Conservation (phyloP, 1,140 invertebrate species). For the Zeugodacus cucurbitae region DNA sequence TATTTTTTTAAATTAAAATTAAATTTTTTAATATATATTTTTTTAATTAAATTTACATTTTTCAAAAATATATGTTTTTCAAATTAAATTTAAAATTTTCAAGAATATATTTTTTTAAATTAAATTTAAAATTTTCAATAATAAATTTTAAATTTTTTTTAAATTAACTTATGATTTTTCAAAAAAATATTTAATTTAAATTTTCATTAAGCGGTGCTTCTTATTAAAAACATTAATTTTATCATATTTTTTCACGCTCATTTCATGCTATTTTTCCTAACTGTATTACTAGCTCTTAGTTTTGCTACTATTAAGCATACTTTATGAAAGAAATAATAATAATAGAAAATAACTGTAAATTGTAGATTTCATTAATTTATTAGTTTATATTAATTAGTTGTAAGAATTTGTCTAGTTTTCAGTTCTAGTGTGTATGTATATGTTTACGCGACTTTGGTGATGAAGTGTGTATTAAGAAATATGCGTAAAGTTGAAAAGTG, state of each 20-base stretch:
- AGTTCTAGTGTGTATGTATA: not conserved
- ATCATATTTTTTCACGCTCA: not conserved
- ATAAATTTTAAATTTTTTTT: too few species aligned
- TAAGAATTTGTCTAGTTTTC: not conserved
- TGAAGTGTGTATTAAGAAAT: not conserved
- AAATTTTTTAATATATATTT: too few species aligned
- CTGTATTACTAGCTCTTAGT: not conserved
- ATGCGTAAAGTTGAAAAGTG: not conserved
- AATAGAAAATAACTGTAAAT: not conserved
- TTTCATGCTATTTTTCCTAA: not conserved
- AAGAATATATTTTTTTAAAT: too few species aligned
- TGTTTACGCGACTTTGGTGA: not conserved
- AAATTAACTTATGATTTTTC: not conserved
- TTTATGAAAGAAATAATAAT: not conserved
- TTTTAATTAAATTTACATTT: too few species aligned
- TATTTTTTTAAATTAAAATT: too few species aligned
- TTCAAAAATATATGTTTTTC: too few species aligned
- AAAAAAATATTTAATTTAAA: not conserved
- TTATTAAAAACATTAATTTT: not conserved
- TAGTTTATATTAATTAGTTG: constrained; percentile 29
- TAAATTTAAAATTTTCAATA: too few species aligned
- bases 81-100: too few species aligned
- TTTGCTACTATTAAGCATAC: not conserved
- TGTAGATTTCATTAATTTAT: not conserved
- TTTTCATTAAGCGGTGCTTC: not conserved